Percentiles rank a stretch among this genome's conserved stretches.
Evolutionary conservation across 2,888 invertebrate genomes (phyloP).

Genomic region (Sphaeridia pumilis): DNA sequence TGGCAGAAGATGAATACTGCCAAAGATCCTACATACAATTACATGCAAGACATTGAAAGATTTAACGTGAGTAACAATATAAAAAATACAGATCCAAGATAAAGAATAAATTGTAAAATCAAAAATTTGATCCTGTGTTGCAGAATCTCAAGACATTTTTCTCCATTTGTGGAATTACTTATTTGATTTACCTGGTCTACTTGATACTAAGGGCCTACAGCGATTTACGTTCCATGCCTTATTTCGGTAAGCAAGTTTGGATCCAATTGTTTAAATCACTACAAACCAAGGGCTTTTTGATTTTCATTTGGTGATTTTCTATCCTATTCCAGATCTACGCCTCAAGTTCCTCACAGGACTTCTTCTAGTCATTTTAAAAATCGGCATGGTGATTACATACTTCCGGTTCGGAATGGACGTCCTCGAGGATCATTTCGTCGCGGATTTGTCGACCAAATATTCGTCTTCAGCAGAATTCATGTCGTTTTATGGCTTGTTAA

Average conservation of each 20-base stretch:
- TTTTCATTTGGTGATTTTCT: neutral
- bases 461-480: conserved; percentile 90
- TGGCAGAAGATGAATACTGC: conserved; percentile 84
- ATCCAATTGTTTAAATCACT: too few relatives aligned
- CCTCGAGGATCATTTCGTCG: conserved; percentile 87
- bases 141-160: conserved; percentile 86
- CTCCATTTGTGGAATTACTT: conserved; percentile 69
- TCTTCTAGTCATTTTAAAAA: conserved; percentile 65
- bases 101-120: too few relatives aligned
- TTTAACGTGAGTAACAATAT: conserved; percentile 56
- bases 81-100: conserved; percentile 6
- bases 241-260: conserved; percentile 63
- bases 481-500: conserved; percentile 84
- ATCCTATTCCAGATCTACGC: conserved; percentile 69
- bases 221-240: conserved; percentile 91
- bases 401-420: conserved; percentile 71
- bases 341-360: conserved; percentile 79
- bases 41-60: conserved; percentile 67
- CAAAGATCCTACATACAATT: conserved; percentile 85
- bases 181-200: conserved; percentile 70
- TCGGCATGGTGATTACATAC: conserved; percentile 61
- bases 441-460: conserved; percentile 73
- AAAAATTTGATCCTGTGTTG: too few relatives aligned
- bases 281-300: neutral
- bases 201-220: conserved; percentile 81